Evolutionary conservation across 1,140 invertebrate species (phyloP).

Genomic region (Camponotus floridanus): DNA sequence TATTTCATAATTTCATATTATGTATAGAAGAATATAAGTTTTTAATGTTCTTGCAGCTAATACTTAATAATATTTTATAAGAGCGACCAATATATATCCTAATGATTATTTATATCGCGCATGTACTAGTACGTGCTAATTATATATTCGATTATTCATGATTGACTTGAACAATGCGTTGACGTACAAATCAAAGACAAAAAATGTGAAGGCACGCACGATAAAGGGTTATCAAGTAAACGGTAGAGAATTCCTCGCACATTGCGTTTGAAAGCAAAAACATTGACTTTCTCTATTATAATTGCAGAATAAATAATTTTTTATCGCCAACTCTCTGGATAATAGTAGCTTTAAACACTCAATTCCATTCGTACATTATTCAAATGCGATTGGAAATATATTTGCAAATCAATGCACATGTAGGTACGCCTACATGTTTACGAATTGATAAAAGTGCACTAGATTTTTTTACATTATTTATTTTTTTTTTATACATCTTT

Average conservation of each 20-base stretch:
- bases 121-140: not conserved
- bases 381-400: not conserved
- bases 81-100: not conserved
- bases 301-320: conserved; percentile 25
- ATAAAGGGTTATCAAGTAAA: conserved; percentile 22
- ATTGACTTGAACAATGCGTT: not conserved
- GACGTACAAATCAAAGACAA: not conserved
- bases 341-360: not conserved
- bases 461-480: too few relatives aligned
- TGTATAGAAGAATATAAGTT: not conserved
- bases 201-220: not conserved
- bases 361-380: not conserved
- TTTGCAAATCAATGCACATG: not conserved
- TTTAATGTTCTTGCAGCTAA: not conserved
- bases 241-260: not conserved
- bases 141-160: not conserved
- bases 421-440: too few relatives aligned
- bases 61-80: not conserved
- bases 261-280: conserved; percentile 5
- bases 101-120: not conserved
- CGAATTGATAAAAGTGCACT: too few relatives aligned
- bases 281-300: not conserved
- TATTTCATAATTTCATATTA: not conserved
- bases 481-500: not conserved
- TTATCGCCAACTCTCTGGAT: conserved; percentile 5